Base-by-base conservation (phyloP, 1,140 invertebrate genomes). In the Drosophila orena region DNA sequence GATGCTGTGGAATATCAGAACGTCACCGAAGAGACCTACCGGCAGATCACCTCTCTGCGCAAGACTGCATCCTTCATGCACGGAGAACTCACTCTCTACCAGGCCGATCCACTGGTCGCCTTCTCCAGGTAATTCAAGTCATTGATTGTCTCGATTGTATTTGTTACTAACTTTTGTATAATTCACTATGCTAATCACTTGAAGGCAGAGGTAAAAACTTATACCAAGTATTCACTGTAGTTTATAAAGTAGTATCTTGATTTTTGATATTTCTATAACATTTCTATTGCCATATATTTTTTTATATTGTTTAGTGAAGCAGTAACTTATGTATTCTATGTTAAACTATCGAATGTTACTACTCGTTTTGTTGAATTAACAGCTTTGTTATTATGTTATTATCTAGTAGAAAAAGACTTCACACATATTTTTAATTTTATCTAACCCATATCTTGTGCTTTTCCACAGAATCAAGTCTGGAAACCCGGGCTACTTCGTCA, bases 401-500 rank as follows among this genome's bases (percentile, higher is more conserved):
- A 37, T 37, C 12, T 30, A 30, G 27, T 24, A 24, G 24, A 24
- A 37, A 15, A 40, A 7, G 4, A n/a, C 2, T 15, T 40, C 0
- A 15, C n/a, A 4, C 4, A 15, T 6, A 1, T 43, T 20, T 20
- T 4, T 30, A 6, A 10, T 20, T 22, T 30, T 4, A 46, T n/a
- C 22, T 2, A 47, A 15, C 24, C 24, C 24, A 24, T 24, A 17
- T 43, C 0, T 27, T 20, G 0, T 1, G n/a, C 54, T 0, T 4
- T 14, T 12, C 42, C 38, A 6, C 49, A 95, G 96, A 92, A 91
- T 95, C 50, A 95, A 95, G 75, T 94, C 94, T 77, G 95, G 96
- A 35, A 95, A 94, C 90, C 95, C 95, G 6, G 95, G 95, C 10
- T 95, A 94, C 81, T 91, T 96, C 53, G 94, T 96, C 2, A 93